Conservation (phyloP, 2,113 vertebrate species). For the Podilymbus podiceps region DNA sequence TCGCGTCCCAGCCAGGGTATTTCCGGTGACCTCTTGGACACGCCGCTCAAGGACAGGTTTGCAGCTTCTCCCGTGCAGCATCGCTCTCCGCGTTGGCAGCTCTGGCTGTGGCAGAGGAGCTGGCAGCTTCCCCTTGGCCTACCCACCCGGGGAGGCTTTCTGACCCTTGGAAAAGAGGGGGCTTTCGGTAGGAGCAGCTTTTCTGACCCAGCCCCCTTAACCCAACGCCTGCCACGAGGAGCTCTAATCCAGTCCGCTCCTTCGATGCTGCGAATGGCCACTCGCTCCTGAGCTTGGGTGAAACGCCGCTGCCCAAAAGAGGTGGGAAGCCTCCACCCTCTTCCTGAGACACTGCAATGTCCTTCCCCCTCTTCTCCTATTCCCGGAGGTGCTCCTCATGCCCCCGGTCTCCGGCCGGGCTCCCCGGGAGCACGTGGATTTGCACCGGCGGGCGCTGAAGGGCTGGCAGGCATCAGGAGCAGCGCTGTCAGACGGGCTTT, state of each 20-base stretch:
- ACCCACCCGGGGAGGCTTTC: not conserved
- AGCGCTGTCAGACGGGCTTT: not conserved
- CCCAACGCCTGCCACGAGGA: accelerated
- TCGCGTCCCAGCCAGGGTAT: not conserved
- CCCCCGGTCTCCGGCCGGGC: not conserved
- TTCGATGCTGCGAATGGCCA: not conserved
- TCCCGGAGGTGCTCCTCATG: not conserved
- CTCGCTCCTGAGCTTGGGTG: not conserved
- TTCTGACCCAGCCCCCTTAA: not conserved
- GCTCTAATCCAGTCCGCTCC: too few species aligned
- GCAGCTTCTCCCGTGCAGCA: not conserved
- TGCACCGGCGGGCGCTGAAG: not conserved
- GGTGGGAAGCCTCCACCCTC: not conserved
- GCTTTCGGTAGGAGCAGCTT: not conserved
- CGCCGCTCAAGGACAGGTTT: not conserved
- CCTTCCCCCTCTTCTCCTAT: not conserved
- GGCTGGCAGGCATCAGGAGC: not conserved
- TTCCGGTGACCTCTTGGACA: not conserved
- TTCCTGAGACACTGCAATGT: not conserved
- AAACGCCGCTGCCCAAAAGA: not conserved
- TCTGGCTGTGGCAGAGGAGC: not conserved
- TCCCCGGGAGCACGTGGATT: not conserved
- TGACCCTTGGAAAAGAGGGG: not conserved
- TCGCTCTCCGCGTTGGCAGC: too few species aligned
- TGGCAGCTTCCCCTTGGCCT: too few species aligned